Base-by-base conservation (phyloP, 2,113 vertebrate species). In the Pseudonaja textilis region DNA sequence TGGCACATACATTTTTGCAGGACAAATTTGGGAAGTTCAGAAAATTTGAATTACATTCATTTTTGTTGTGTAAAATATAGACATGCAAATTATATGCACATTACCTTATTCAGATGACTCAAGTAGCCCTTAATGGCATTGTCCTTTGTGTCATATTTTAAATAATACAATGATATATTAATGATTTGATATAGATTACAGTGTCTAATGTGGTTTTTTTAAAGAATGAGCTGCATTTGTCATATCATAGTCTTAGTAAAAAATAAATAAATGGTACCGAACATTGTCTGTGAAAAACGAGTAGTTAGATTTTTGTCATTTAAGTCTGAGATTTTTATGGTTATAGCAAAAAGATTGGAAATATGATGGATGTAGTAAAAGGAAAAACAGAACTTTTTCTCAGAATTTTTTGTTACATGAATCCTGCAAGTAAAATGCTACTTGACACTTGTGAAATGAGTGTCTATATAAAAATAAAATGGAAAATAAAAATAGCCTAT, bases 401-500 rank as follows among this genome's bases (percentile, higher is more conserved):
- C 47, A 18, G 74, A 1, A 3, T 94, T 20, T 92, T 95, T 86
- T 89, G 1, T 88, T 45, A 16, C 23, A 3, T 81, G 22, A 95
- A 59, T 90, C 64, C 95, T 88, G 87, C n/a, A 85, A 94, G 93
- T 93, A 85, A 91, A 90, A 93, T 94, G 23, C 61, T 90, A 91
- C 88, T 61, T 81, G 85, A 74, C 92, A 55, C 59, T 85, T 4
- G 59, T 81, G 92, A 95, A 69, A 92, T 95, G 18, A 91, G 25
- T 59, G 14, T 39, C 94, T 22, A 89, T 95, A 91, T 92, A 96
- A 93, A 94, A 96, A 89, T 94, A 93, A 57, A 93, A 88, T 61
- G 93, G 93, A 34, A 95, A 96, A 94, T 89, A 89, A 61, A 89
- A 93, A 93, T 86, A 91, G 54, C 22, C 85, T 23, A 12, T 50